Percentiles rank a stretch among this genome's conserved stretches.
These are phyloP conservation scores for Tinea pellionella DNA, from an alignment of 2,888 invertebrate species.

Conservation along the genomic window DNA sequence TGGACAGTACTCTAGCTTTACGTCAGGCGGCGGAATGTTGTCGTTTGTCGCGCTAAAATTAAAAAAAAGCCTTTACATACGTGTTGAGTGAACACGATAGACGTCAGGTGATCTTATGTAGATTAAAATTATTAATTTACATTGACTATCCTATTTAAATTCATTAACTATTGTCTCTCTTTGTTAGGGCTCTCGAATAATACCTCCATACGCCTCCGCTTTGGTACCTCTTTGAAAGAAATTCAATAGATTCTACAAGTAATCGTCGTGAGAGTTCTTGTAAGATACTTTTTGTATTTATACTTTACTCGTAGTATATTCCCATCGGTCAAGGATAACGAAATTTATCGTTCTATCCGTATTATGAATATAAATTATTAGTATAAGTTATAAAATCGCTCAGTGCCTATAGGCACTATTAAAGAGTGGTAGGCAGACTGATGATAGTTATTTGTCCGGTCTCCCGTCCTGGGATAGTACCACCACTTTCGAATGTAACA, in stretches of 20 bases:
- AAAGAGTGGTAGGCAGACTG: no score
- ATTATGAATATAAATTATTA: no score
- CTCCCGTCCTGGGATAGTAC: no score
- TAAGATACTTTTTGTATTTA: not conserved
- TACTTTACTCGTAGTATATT: not conserved
- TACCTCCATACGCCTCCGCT: constrained; percentile 5
- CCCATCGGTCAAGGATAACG: not conserved
- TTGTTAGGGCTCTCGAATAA: constrained; percentile 6
- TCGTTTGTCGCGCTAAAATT: no score
- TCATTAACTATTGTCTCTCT: constrained; percentile 8
- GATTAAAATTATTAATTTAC: not conserved
- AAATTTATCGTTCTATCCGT: no score
- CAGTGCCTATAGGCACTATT: no score
- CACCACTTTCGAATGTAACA: no score
- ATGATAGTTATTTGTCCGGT: no score
- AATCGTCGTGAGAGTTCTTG: constrained; percentile 10
- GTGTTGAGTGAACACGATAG: not conserved
- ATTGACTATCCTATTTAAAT: constrained; percentile 2
- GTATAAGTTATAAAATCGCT: no score
- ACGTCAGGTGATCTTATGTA: not conserved
- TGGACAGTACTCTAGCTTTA: no score
- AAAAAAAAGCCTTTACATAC: no score
- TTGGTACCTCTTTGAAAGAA: not conserved
- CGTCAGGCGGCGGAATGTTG: no score
- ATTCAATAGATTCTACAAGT: constrained; percentile 1